Percentiles rank a stretch among this genome's conserved stretches.
These are phyloP conservation scores for Phalacrocorax brasilianus DNA, from an alignment of 2,113 vertebrate species.

Conservation along the genomic window DNA sequence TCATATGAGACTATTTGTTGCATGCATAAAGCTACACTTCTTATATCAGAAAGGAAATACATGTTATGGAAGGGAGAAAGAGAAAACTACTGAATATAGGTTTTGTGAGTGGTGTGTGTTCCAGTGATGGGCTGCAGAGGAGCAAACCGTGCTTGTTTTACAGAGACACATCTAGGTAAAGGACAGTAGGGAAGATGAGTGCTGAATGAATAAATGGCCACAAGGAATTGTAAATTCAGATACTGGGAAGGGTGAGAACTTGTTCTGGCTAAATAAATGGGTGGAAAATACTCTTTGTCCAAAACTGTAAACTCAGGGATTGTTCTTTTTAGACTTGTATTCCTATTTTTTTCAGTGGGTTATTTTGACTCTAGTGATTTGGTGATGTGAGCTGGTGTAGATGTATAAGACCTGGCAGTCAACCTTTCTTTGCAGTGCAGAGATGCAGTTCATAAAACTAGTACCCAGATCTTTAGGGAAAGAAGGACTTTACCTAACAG, in stretches of 20 bases:
- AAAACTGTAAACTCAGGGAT: neutral
- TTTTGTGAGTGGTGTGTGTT: neutral
- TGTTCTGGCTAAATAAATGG: neutral
- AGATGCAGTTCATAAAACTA: neutral
- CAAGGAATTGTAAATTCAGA: neutral
- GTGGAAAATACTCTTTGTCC: neutral
- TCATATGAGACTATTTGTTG: neutral
- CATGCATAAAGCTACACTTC: neutral
- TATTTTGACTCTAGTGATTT: neutral
- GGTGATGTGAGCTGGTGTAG: neutral
- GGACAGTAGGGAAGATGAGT: neutral
- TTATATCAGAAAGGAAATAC: neutral
- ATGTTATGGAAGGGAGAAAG: neutral
- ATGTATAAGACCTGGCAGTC: neutral
- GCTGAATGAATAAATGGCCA: neutral
- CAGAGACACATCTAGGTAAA: neutral
- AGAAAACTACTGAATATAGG: neutral
- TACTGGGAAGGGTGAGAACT: neutral
- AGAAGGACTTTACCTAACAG: neutral
- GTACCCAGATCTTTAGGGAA: neutral
- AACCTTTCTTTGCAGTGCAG: neutral
- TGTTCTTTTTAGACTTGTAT: neutral
- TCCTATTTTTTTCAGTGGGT: neutral
- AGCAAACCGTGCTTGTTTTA: neutral
- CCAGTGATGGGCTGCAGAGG: neutral